Conservation (phyloP, 2,888 invertebrate genomes). For the Epirrhoe tristata region DNA sequence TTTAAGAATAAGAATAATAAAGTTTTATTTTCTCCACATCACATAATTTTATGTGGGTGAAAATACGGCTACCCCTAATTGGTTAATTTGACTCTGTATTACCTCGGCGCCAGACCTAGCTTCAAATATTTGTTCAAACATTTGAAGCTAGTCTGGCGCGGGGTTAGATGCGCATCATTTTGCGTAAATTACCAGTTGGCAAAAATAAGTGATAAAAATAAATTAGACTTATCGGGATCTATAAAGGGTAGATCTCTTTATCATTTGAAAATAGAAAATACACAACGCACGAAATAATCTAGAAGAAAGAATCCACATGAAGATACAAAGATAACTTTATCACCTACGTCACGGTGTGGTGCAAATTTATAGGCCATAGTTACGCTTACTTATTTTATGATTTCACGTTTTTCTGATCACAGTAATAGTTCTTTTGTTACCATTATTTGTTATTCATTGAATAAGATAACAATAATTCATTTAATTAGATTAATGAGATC, state of each 20-base stretch:
- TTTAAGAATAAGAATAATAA: too few relatives aligned
- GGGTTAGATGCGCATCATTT: too few relatives aligned
- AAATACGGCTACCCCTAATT: too few relatives aligned
- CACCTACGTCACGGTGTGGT: slow-evolving; percentile 4
- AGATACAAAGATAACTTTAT: slow-evolving; percentile 10
- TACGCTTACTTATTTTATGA: slow-evolving; percentile 39
- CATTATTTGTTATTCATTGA: slow-evolving; percentile 35
- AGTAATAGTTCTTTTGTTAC: slow-evolving; percentile 40
- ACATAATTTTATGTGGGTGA: too few relatives aligned
- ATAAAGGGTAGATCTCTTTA: background rate
- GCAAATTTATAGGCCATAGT: slow-evolving; percentile 20
- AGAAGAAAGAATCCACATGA: too few relatives aligned
- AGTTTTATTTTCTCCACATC: too few relatives aligned
- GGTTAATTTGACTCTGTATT: too few relatives aligned
- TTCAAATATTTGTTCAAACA: too few relatives aligned
- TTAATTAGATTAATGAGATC: slow-evolving; percentile 33
- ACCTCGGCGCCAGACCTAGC: too few relatives aligned
- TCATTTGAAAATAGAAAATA: background rate
- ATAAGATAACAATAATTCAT: slow-evolving; percentile 36
- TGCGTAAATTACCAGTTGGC: too few relatives aligned
- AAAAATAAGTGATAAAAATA: background rate
- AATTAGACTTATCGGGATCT: background rate
- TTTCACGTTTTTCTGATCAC: slow-evolving; percentile 47
- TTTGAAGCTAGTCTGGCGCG: too few relatives aligned
- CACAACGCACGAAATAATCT: background rate